Base-by-base conservation (phyloP, 2,888 invertebrate genomes). In the Stegana nigrithorax region DNA sequence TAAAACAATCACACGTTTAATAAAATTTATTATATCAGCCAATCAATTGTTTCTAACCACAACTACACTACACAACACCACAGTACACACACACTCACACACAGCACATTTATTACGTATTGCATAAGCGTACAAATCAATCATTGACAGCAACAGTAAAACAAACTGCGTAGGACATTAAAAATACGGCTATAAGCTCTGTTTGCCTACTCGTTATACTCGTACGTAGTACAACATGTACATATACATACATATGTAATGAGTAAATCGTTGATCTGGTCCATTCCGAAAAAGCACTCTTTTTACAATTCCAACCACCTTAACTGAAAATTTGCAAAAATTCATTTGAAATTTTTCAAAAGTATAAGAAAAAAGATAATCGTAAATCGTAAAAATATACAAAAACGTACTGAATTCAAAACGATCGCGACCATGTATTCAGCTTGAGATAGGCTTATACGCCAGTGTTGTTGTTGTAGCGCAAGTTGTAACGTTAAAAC, bases 301-400 rank as follows among this genome's bases (percentile, higher is more conserved):
- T 76, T 80, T 77, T 78, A 83, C 83, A 81, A 81, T 83, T 83
- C 81, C 82, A 81, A 82, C 76, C 82, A 78, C 80, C 78, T 71
- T 70, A 71, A 62, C 67, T 67, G 60, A 69, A 67, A 70, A 65
- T 59, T 61, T 25, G 25, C 59, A 32, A 60, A 6, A 56, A n/a
- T n/a, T n/a, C n/a, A n/a, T n/a, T n/a, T n/a, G n/a, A n/a, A n/a
- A n/a, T n/a, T n/a, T n/a, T n/a, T n/a, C n/a, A 62, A 44, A 21
- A 63, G 10, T 19, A 23, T 29, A 32, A 59, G 44, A 55, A n/a
- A 1, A 62, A 14, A 61, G 44, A 62, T 42, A 42, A 5, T 36
- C 29, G 0, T 42, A 25, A 44, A 25, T 32, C 23, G 17, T 47
- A n/a, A 32, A 32, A 61, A 44, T 19, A 29, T 17, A 21, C n/a